A percentile compares a stretch with the other conserved stretches of the same genome.
These are phyloP conservation scores for Sphenodon punctatus DNA, from an alignment of 2,797 vertebrate species.

Conservation along the genomic window DNA sequence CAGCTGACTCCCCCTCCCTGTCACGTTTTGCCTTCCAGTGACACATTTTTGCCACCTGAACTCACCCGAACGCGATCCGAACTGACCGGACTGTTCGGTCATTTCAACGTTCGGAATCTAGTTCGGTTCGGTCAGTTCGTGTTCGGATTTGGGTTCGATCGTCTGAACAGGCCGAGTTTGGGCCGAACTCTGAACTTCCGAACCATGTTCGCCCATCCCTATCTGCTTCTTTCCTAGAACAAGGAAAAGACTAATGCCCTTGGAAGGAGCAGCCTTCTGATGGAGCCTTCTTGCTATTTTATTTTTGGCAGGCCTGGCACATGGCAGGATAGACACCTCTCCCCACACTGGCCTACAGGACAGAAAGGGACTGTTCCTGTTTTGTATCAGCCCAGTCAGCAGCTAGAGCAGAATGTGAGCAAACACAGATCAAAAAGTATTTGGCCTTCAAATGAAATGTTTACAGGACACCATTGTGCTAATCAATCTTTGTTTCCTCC, in stretches of 20 bases:
- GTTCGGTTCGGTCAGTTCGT: too few species aligned
- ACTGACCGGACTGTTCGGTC: too few species aligned
- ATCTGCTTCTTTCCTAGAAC: not conserved
- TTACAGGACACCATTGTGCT: slow-evolving; percentile 18
- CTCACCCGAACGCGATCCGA: too few species aligned
- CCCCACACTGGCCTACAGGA: not conserved
- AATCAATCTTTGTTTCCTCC: too few species aligned
- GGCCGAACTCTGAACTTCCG: too few species aligned
- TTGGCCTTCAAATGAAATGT: not conserved
- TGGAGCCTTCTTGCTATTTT: slow-evolving; percentile 11
- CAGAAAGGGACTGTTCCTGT: slow-evolving; percentile 49
- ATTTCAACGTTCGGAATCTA: too few species aligned
- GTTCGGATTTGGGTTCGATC: too few species aligned
- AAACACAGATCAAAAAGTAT: slow-evolving; percentile 32
- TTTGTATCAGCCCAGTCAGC: not conserved
- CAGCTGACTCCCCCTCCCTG: too few species aligned
- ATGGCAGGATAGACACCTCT: slow-evolving; percentile 8
- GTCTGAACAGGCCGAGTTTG: too few species aligned
- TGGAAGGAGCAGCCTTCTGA: slow-evolving; percentile 17
- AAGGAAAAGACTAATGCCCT: not conserved
- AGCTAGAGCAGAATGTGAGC: not conserved
- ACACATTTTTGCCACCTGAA: too few species aligned
- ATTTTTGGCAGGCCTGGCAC: slow-evolving; percentile 23
- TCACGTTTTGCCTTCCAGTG: too few species aligned
- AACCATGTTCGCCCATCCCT: too few species aligned